Conservation (phyloP, 2,797 vertebrate species). For the Girardinus metallicus region DNA sequence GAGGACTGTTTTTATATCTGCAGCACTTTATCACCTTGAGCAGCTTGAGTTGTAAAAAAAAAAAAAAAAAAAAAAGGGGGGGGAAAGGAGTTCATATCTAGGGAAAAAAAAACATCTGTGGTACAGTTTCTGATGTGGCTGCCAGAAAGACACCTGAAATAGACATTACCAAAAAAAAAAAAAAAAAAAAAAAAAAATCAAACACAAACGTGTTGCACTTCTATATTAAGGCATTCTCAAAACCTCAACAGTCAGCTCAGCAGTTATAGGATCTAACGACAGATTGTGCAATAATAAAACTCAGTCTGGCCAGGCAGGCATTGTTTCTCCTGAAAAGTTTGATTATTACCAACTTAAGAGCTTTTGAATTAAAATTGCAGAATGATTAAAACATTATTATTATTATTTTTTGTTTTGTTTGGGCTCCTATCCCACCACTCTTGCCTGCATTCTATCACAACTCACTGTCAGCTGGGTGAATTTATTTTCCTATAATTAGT, state of each 20-base stretch:
- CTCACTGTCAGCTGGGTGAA: conserved; percentile 57
- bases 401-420: conserved; percentile 20
- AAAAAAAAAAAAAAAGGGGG: no score
- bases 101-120: conserved; percentile 50
- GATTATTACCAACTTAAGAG: conserved; percentile 38
- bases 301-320: conserved; percentile 39
- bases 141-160: conserved; percentile 78
- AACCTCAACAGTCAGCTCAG: conserved; percentile 52
- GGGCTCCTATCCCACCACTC: conserved; percentile 34
- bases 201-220: conserved; percentile 50
- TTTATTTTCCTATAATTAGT: conserved; percentile 76
- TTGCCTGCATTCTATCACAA: conserved; percentile 57
- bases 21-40: conserved; percentile 48
- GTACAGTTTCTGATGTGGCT: conserved; percentile 65
- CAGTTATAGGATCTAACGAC: conserved; percentile 41
- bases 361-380: conserved; percentile 44
- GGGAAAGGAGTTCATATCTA: conserved; percentile 24
- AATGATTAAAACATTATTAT: conserved; percentile 1
- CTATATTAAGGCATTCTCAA: conserved; percentile 64
- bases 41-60: conserved; percentile 55
- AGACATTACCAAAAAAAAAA: conserved; percentile 67
- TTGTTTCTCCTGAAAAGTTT: conserved; percentile 37
- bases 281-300: conserved; percentile 60
- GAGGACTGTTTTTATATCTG: conserved; percentile 37
- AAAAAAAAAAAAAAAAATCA: conserved; percentile 24